These are phyloP conservation scores for Andrena cerasifolii DNA, from an alignment of 1,140 invertebrate species.

Conservation along the genomic window DNA sequence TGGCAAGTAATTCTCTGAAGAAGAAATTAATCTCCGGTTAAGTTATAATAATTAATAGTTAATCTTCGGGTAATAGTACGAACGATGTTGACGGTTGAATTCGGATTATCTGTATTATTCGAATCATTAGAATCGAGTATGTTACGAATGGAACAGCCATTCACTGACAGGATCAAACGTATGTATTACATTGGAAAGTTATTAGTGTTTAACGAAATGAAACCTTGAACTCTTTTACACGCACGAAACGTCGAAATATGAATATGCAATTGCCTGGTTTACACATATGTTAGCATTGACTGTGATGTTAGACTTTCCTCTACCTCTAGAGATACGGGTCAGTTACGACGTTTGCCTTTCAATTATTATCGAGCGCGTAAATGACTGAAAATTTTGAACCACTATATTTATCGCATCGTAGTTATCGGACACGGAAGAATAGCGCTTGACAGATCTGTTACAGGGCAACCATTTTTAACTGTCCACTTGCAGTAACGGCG, in stretches of 20 bases:
- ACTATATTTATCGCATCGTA: slow-evolving; percentile 52
- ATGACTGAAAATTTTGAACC: slow-evolving; percentile 54
- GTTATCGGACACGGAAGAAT: slow-evolving; percentile 40
- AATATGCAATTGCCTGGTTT: slow-evolving; percentile 28
- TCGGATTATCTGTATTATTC: neutral
- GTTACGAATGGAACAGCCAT: neutral
- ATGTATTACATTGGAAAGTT: slow-evolving; percentile 3
- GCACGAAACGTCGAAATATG: slow-evolving; percentile 24
- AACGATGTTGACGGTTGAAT: neutral
- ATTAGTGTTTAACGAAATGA: slow-evolving; percentile 52
- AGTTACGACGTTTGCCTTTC: slow-evolving; percentile 49
- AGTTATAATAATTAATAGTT: neutral
- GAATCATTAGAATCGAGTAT: neutral
- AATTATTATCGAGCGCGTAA: slow-evolving; percentile 54
- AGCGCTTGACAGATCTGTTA: slow-evolving; percentile 70
- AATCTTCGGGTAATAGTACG: neutral
- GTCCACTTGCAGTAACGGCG: slow-evolving; percentile 49
- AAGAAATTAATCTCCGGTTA: neutral
- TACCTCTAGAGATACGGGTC: neutral
- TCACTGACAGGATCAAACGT: neutral
- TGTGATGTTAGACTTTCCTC: slow-evolving; percentile 23
- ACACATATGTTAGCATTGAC: slow-evolving; percentile 53
- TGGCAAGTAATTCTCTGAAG: slow-evolving; percentile 26
- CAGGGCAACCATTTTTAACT: slow-evolving; percentile 70
- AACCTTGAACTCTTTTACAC: slow-evolving; percentile 62